Conservation (phyloP, 2,797 vertebrate species). For the Vireo griseus region DNA sequence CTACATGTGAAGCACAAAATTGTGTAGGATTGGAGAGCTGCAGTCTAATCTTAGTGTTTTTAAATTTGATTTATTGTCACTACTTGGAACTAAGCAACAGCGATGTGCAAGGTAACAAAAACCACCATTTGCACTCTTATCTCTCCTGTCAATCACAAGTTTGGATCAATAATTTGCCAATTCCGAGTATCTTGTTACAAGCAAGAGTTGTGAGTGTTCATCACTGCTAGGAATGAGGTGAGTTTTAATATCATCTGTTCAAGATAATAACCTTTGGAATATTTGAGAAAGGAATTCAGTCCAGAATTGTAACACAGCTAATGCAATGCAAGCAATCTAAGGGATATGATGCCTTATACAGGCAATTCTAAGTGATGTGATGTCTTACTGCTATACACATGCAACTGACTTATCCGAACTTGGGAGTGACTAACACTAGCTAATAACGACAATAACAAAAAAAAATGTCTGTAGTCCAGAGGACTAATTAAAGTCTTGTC, state of each 20-base stretch:
- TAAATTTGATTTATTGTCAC: not conserved
- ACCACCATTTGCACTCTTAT: not conserved
- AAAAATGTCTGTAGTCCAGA: not conserved
- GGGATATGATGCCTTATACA: not conserved
- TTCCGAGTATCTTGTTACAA: not conserved
- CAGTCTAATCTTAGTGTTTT: not conserved
- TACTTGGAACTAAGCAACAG: not conserved
- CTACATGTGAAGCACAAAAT: not conserved
- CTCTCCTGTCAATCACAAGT: not conserved
- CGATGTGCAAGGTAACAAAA: not conserved
- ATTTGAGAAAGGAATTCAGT: not conserved
- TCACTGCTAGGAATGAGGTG: not conserved
- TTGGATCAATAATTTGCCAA: not conserved
- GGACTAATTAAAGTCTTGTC: not conserved
- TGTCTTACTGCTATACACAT: not conserved
- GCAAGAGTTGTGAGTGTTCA: not conserved
- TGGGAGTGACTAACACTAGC: not conserved
- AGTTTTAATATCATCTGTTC: not conserved
- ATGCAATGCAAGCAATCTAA: not conserved
- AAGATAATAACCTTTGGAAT: not conserved
- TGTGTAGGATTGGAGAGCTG: not conserved
- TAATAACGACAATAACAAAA: not conserved
- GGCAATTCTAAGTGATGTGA: not conserved
- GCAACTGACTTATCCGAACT: not conserved
- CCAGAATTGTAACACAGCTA: not conserved